Evolutionary conservation across 2,113 vertebrate species (phyloP).

Genomic region (Barnardius zonarius): DNA sequence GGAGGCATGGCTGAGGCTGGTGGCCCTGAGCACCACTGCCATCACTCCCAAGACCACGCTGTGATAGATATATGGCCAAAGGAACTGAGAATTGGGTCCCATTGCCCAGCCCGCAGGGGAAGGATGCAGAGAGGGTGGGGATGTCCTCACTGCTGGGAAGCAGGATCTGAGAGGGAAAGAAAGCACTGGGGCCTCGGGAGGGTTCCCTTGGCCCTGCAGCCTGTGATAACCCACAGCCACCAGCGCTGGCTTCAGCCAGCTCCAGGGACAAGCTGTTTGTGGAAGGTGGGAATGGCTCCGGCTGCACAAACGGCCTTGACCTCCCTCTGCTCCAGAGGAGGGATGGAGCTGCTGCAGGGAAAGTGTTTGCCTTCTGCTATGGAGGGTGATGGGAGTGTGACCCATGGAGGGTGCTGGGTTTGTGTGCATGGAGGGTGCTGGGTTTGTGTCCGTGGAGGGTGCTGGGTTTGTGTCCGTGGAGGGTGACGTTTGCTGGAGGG

Average conservation of each 20-base stretch:
- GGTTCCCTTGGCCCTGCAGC: background rate
- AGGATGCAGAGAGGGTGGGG: background rate
- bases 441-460: background rate
- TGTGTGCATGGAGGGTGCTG: background rate
- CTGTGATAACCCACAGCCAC: background rate
- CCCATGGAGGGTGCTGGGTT: background rate
- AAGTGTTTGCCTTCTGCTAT: background rate
- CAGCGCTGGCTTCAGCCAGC: background rate
- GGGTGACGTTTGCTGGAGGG: background rate
- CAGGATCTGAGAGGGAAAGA: background rate
- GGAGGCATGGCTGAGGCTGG: background rate
- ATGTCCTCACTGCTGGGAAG: background rate
- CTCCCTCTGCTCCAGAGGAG: background rate
- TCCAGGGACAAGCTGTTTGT: background rate
- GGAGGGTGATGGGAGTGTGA: too few species aligned
- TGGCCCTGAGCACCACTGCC: background rate
- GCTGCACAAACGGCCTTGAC: background rate
- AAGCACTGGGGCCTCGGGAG: background rate
- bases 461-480: background rate
- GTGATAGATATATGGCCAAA: background rate
- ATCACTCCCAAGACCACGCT: rapidly evolving
- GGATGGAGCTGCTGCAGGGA: rapidly evolving
- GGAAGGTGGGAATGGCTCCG: background rate
- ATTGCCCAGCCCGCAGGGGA: background rate
- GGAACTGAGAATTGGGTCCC: background rate